Base-by-base conservation (phyloP, 1,140 invertebrate genomes). In the Lineus longissimus region DNA sequence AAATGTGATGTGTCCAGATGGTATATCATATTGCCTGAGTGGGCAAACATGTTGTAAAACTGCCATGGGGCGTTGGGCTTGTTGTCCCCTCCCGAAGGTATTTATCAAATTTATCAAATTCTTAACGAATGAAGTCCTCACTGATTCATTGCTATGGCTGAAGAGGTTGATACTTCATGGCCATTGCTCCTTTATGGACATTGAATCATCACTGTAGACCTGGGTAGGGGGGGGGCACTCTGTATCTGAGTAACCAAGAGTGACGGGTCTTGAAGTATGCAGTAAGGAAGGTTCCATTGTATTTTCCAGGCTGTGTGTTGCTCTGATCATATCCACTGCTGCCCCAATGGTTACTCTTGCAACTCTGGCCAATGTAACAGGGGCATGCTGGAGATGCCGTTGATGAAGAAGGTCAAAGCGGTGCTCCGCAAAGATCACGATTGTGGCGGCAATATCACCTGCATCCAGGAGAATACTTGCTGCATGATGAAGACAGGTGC, bases 241-340 rank as follows among this genome's bases (percentile, higher is more conserved):
- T n/a, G n/a, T n/a, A n/a, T n/a, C n/a, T n/a, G n/a, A n/a, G n/a
- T n/a, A n/a, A n/a, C n/a, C n/a, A n/a, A n/a, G n/a, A n/a, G n/a
- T n/a, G n/a, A n/a, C n/a, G n/a, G 33, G 33, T 7, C 6, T 36
- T 4, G 33, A 36, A 36, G 33, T 36, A 15, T 7, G 33, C 15
- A 7, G 15, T 36, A 36, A 36, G n/a, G n/a, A n/a, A n/a, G n/a
- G n/a, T 15, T 36, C 33, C 33, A 36, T 36, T 36, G 4, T 15
- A 7, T 36, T 36, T 15, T 15, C 15, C 33, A 36, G 33, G 76
- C 76, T 36, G 69, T 73, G 2, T 78, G 76, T 55, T 78, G 76
- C 65, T 51, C 36, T 63, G 76, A 80, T 70, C 54, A 63, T 17
- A 55, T 65, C 6, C 77, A 79, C 62, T 79, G 77, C 67, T 79